phyloP scores from a whole-genome alignment of 2,113 vertebrate genomes.

The Ochotona curzoniae region DNA sequence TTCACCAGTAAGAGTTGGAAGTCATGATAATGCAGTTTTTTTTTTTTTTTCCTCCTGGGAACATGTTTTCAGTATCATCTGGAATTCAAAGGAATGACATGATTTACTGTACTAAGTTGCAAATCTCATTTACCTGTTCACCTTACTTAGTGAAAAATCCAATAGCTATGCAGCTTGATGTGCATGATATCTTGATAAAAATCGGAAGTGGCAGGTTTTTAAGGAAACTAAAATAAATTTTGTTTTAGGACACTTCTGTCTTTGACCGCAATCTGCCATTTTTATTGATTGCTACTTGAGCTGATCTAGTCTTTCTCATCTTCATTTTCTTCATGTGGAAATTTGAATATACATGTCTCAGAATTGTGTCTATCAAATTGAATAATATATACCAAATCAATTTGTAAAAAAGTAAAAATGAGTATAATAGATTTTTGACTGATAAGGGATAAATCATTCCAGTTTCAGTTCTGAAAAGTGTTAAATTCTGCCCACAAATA shows the following conservation, averaged over 20 bases:
- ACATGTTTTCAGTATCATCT: background rate
- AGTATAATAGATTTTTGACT: background rate
- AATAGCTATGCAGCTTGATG: background rate
- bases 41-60: background rate
- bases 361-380: background rate
- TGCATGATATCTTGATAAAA: background rate
- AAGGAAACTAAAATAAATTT: background rate
- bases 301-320: background rate
- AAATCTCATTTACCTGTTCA: background rate
- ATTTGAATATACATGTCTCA: background rate
- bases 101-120: background rate
- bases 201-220: constrained; percentile 18
- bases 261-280: background rate
- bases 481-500: background rate
- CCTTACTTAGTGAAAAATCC: background rate
- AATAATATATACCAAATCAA: background rate
- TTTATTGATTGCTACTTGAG: background rate
- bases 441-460: background rate
- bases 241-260: background rate
- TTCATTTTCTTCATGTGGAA: background rate
- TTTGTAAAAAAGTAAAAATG: background rate
- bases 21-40: background rate
- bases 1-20: background rate
- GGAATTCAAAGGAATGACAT: constrained; percentile 8
- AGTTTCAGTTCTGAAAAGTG: background rate